phyloP scores from a whole-genome alignment of 1,140 invertebrate genomes.

The Pissodes strobi region DNA sequence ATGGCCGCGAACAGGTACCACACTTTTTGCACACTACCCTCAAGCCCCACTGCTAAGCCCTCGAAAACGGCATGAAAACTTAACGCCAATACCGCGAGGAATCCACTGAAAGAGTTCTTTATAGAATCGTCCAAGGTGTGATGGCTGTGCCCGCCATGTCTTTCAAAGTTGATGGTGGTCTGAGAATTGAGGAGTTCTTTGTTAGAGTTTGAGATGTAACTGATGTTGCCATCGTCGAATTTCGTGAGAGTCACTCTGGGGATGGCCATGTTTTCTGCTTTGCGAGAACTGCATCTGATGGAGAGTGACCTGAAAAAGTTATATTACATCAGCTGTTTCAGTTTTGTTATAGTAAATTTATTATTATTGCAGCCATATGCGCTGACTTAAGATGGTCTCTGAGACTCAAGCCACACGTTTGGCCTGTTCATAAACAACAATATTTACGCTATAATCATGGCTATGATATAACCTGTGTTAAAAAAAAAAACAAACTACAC shows the following conservation, averaged over 20 bases:
- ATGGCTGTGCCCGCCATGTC: conserved; percentile 35
- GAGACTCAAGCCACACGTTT: no score
- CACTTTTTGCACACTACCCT: conserved; percentile 65
- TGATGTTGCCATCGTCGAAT: conserved; percentile 47
- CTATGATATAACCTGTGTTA: no score
- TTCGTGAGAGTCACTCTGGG: conserved; percentile 51
- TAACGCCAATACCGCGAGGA: conserved; percentile 73
- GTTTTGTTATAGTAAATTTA: no score
- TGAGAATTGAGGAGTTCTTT: conserved; percentile 48
- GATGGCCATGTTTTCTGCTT: conserved; percentile 53
- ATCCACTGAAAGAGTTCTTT: conserved; percentile 61
- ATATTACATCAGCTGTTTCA: no score
- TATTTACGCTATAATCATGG: no score
- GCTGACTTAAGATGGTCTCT: no score
- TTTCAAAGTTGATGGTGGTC: conserved; percentile 39
- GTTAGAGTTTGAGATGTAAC: conserved; percentile 47
- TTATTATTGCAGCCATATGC: no score
- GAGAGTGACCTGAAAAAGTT: conserved; percentile 61
- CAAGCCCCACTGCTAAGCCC: conserved; percentile 79
- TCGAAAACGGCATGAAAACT: conserved; percentile 84
- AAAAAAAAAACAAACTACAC: no score
- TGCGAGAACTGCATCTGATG: conserved; percentile 54
- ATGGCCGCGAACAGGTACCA: conserved; percentile 79
- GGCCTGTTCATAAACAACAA: no score
- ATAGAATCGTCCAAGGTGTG: conserved; percentile 39